Evolutionary conservation across 1,140 invertebrate species (phyloP).

Genomic region (Caenorhabditis inopinata): DNA sequence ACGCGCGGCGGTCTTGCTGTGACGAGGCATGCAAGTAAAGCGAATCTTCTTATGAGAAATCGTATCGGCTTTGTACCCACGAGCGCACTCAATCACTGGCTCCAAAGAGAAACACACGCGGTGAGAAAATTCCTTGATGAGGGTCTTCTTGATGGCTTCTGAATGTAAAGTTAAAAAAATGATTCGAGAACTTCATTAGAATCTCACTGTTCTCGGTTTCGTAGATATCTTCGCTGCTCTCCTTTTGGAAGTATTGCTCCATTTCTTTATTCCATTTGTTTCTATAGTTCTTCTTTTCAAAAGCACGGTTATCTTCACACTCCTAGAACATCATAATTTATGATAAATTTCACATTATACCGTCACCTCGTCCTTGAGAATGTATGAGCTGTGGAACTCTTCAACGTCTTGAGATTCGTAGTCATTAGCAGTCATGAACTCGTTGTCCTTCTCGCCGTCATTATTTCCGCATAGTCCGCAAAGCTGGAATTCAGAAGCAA

Average conservation of each 20-base stretch:
- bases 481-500: constrained; percentile 23
- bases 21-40: constrained; percentile 42
- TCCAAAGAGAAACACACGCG: constrained; percentile 51
- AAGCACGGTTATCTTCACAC: constrained; percentile 17
- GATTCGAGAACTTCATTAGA: neutral
- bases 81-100: constrained; percentile 47
- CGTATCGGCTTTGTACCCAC: neutral
- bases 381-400: constrained; percentile 47
- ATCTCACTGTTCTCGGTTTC: neutral
- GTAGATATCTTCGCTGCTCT: neutral
- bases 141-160: constrained; percentile 28
- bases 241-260: constrained; percentile 12
- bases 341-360: neutral
- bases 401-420: constrained; percentile 38
- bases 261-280: constrained; percentile 26
- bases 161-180: neutral
- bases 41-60: constrained; percentile 26
- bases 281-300: constrained; percentile 38
- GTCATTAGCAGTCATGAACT: constrained; percentile 35
- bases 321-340: neutral
- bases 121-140: constrained; percentile 38
- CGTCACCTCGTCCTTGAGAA: constrained; percentile 33
- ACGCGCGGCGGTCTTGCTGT: neutral
- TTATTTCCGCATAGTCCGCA: constrained; percentile 51
- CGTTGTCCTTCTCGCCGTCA: constrained; percentile 38